Conservation (phyloP, 2,113 vertebrate genomes). For the Cygnus atratus region DNA sequence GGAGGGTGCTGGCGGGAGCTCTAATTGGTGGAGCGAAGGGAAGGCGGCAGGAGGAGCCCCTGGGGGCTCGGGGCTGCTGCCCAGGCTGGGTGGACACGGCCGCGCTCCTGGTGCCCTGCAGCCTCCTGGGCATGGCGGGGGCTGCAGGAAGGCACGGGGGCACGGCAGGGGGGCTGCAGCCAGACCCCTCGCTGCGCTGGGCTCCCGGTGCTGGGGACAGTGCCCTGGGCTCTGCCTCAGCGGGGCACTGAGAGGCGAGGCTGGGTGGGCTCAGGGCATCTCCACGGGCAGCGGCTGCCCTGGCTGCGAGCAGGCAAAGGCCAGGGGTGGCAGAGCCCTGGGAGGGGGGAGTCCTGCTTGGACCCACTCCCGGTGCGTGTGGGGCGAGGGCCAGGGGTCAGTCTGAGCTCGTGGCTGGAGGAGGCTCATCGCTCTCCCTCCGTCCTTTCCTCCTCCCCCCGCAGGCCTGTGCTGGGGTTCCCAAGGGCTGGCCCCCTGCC, state of each 20-base stretch:
- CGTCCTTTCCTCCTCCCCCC: background rate
- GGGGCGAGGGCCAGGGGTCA: background rate
- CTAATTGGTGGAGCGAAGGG: background rate
- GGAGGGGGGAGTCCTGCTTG: background rate
- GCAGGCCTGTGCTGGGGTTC: accelerated
- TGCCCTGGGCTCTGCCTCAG: background rate
- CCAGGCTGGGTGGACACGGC: accelerated
- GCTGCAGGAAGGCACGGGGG: no score
- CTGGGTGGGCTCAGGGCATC: background rate
- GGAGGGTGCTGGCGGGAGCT: slow-evolving; percentile 35
- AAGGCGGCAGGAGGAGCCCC: background rate
- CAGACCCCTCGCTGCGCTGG: background rate
- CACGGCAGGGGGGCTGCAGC: background rate
- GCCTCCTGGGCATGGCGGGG: background rate
- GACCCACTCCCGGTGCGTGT: accelerated
- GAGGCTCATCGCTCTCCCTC: background rate
- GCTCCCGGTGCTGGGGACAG: accelerated
- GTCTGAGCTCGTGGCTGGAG: background rate
- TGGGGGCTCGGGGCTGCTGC: background rate
- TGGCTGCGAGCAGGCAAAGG: background rate
- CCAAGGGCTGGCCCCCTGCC: background rate
- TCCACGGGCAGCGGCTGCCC: background rate
- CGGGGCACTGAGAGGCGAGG: background rate
- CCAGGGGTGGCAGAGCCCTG: accelerated
- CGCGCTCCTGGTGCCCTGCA: background rate